Base-by-base conservation (phyloP, 1,140 invertebrate species). In the Drosophila guanche region DNA sequence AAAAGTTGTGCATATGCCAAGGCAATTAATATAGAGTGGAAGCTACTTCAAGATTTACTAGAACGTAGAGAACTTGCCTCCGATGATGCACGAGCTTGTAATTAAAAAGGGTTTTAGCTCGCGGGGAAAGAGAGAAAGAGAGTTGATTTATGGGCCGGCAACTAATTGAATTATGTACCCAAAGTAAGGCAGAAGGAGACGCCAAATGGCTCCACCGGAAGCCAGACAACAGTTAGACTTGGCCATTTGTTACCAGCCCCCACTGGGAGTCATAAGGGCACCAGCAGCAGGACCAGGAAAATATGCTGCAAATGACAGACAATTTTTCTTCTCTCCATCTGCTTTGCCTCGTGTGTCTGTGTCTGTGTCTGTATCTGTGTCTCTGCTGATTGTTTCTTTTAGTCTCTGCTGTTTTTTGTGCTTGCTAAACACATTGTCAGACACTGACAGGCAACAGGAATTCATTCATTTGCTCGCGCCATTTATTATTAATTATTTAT, bases 81-180 rank as follows among this genome's bases (percentile, higher is more conserved):
- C 66, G 33, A 68, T 86, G 81, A 86, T 86, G 59, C 61, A 86
- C 75, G 74, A 43, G 62, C 66, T 46, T 77, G 74, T 86, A 86
- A 86, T 86, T 86, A 86, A 86, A 86, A 86, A 86, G 83, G 81
- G 83, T 86, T 86, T 86, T 86, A 77, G 70, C 69, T 50, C 25
- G 54, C 41, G 16, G 0, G 16, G 16, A 20, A 1, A 20, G 16
- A 20, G 16, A 20, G 16, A 20, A 20, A 59, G 61, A 37, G 33
- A 37, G 65, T 88, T 86, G 81, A 88, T 86, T 85, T 85, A 85
- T 85, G 81, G 62, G 53, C 63, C 43, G n/a, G 55, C 27, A 61
- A 57, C 81, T 85, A 85, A 85, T 85, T 85, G 75, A 85, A 81
- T 85, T 85, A 85, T 69, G 63, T 56, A 29, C 2, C 46, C 29